phyloP scores from a whole-genome alignment of 2,113 vertebrate genomes.

The Grammomys surdaster region DNA sequence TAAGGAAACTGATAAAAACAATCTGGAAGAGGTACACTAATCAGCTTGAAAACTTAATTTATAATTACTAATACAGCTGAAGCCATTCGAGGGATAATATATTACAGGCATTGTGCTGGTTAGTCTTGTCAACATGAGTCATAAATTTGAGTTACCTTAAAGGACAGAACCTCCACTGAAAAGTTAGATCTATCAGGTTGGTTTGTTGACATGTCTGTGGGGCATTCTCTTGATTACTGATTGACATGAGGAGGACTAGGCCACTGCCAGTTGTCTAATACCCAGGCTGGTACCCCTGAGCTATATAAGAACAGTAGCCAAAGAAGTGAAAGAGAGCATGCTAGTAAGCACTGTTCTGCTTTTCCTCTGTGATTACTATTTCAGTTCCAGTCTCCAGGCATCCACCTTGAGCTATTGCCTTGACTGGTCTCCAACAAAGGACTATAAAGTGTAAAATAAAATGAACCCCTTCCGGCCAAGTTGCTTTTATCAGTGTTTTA shows the following conservation, averaged over 20 bases:
- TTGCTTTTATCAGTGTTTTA: not conserved
- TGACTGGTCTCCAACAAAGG: not conserved
- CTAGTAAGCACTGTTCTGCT: not conserved
- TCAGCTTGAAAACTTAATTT: conserved; percentile 42
- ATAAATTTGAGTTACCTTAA: not conserved
- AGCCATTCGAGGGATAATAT: not conserved
- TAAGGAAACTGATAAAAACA: not conserved
- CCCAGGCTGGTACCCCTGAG: not conserved
- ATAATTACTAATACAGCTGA: conserved; percentile 41
- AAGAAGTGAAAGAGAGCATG: not conserved
- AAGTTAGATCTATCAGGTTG: not conserved
- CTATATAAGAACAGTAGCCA: not conserved
- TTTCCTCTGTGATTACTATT: not conserved
- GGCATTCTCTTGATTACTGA: not conserved
- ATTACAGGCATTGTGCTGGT: not conserved
- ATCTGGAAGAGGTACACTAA: not conserved
- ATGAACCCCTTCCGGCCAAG: not conserved
- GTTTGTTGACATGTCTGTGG: not conserved
- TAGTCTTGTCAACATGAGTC: not conserved
- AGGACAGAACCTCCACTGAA: not conserved
- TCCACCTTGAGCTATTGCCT: not conserved
- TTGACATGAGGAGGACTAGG: not conserved
- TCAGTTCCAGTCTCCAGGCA: not conserved
- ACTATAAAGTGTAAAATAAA: not conserved
- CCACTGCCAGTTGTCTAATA: not conserved